Conservation (phyloP, 2,113 vertebrate species). For the Callaeas wilsoni region DNA sequence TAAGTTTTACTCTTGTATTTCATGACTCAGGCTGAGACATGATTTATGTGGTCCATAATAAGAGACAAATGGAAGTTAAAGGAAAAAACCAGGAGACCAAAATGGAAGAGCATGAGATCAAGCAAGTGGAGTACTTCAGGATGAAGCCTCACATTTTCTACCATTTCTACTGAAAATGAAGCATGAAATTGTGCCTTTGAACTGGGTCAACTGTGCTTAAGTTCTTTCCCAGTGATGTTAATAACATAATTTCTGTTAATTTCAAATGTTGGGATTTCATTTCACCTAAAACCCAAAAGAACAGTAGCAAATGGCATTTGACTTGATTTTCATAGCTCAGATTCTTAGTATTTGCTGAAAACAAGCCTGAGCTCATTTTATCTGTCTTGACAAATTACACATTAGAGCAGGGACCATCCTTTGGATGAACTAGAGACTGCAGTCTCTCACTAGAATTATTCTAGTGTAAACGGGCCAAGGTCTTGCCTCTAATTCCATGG, state of each 20-base stretch:
- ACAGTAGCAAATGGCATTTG: background rate
- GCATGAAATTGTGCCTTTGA: background rate
- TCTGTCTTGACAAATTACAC: background rate
- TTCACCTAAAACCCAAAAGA: background rate
- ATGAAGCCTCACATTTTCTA: background rate
- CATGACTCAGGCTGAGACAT: background rate
- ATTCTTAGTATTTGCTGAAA: background rate
- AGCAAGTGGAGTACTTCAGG: background rate
- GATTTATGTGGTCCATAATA: background rate
- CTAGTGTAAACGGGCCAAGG: background rate
- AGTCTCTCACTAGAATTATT: background rate
- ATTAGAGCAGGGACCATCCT: background rate
- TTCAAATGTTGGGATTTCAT: background rate
- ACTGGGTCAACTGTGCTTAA: background rate
- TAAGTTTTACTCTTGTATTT: background rate
- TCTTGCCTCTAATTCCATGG: background rate
- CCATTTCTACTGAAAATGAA: background rate
- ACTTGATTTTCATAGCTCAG: background rate
- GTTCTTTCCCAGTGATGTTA: background rate
- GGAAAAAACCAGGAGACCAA: background rate
- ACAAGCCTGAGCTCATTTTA: background rate
- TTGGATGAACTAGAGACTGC: background rate
- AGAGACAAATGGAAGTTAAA: background rate
- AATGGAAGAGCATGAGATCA: background rate
- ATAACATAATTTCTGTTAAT: background rate